A percentile compares a stretch with the other conserved stretches of the same genome.
Conservation (phyloP, 2,888 invertebrate species). For the Euplagia quadripunctaria region DNA sequence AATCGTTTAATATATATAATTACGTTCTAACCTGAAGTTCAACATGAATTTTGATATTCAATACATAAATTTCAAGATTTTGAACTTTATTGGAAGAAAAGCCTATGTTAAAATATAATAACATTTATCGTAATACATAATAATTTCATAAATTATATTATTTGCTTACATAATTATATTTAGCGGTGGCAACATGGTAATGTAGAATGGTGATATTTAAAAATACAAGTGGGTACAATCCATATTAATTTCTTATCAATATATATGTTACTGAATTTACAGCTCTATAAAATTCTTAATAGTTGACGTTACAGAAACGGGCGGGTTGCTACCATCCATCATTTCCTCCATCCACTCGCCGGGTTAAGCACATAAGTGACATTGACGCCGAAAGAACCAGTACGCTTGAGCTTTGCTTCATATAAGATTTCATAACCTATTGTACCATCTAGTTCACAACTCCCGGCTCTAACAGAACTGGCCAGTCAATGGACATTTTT, state of each 20-base stretch:
- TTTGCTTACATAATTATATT: no score
- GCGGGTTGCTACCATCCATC: conserved; percentile 82
- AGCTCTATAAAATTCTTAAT: conserved; percentile 65
- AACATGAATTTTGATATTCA: no score
- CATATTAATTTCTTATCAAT: background rate
- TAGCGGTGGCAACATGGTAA: no score
- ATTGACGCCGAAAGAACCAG: conserved; percentile 81
- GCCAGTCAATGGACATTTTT: conserved; percentile 69
- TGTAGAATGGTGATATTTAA: background rate
- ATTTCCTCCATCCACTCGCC: conserved; percentile 87
- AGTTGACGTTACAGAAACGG: conserved; percentile 73
- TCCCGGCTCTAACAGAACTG: conserved; percentile 63
- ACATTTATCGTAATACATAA: background rate
- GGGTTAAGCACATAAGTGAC: conserved; percentile 87
- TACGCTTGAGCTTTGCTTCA: conserved; percentile 61
- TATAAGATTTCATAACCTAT: conserved; percentile 48
- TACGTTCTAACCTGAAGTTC: background rate
- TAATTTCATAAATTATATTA: background rate
- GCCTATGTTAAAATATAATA: no score
- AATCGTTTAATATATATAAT: background rate
- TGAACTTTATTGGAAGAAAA: no score
- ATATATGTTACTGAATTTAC: conserved; percentile 26
- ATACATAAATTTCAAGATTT: no score
- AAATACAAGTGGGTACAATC: background rate
- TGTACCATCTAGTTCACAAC: conserved; percentile 47